These are phyloP conservation scores for Drepana arcuata DNA, from an alignment of 1,140 invertebrate genomes.

Conservation along the genomic window DNA sequence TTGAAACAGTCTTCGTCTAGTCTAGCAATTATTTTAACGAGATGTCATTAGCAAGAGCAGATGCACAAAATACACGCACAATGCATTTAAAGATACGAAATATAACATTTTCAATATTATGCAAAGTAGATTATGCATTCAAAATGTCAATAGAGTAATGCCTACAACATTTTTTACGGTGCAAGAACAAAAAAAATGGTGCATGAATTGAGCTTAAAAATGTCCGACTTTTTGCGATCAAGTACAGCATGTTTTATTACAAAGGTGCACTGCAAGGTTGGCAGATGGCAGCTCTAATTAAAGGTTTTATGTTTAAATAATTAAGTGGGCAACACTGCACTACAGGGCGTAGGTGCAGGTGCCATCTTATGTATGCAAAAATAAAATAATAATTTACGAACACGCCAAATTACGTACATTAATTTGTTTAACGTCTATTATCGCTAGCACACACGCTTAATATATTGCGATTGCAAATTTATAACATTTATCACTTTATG, in stretches of 20 bases:
- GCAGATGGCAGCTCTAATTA: conserved; percentile 62
- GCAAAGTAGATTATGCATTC: conserved; percentile 16
- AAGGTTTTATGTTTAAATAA: conserved; percentile 69
- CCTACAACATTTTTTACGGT: conserved; percentile 21
- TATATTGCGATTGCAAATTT: too few species aligned
- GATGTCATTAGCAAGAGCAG: too few species aligned
- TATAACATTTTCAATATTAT: conserved; percentile 12
- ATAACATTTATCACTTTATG: too few species aligned
- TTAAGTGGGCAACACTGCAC: conserved; percentile 40
- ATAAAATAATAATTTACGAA: conserved; percentile 62
- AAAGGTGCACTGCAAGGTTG: conserved; percentile 64
- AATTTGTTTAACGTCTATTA: conserved; percentile 17
- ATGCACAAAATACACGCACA: too few species aligned
- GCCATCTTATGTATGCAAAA: conserved; percentile 40
- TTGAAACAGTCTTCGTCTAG: too few species aligned
- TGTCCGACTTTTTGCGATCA: conserved; percentile 52
- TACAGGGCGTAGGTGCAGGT: conserved; percentile 39
- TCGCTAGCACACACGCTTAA: conserved; percentile 12
- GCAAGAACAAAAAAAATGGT: too few species aligned
- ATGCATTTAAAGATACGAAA: too few species aligned
- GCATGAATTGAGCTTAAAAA: conserved; percentile 40
- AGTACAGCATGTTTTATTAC: conserved; percentile 42
- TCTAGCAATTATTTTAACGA: too few species aligned
- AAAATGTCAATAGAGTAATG: conserved; percentile 23
- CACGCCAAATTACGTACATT: conserved; percentile 49